Conservation (phyloP, 2,888 invertebrate species). For the Dioctria rufipes region DNA sequence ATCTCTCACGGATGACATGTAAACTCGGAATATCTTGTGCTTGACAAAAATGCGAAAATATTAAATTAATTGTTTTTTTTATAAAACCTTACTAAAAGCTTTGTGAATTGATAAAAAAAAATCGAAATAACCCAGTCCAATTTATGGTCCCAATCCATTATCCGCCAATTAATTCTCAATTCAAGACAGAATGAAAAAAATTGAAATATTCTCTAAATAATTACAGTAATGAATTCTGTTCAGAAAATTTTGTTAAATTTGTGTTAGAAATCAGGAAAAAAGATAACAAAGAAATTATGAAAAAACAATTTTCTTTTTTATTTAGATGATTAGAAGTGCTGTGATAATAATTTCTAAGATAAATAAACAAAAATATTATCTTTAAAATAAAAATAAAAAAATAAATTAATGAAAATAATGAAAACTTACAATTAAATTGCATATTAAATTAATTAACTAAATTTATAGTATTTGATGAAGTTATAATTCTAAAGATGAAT, state of each 20-base stretch:
- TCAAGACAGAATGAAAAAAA: too few species aligned
- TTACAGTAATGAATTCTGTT: too few species aligned
- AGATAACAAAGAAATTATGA: conserved; percentile 27
- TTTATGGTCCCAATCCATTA: too few species aligned
- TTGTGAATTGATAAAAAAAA: too few species aligned
- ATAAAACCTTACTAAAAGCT: too few species aligned
- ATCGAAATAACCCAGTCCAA: too few species aligned
- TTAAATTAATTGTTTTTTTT: too few species aligned
- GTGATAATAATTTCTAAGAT: conserved; percentile 62
- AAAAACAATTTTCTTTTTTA: conserved; percentile 55
- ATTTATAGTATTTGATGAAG: neutral
- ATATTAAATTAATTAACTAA: conserved; percentile 37
- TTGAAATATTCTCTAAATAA: too few species aligned
- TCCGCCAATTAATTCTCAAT: too few species aligned
- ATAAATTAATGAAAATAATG: conserved; percentile 50
- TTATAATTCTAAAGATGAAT: conserved; percentile 16
- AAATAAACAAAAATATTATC: conserved; percentile 40
- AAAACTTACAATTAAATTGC: conserved; percentile 35
- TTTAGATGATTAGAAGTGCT: conserved; percentile 61
- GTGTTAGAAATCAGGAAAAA: neutral
- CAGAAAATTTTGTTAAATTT: conserved; percentile 29
- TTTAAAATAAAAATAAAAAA: conserved; percentile 55
- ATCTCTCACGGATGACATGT: too few species aligned
- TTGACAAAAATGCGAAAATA: too few species aligned
- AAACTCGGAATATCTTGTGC: too few species aligned